Evolutionary conservation across 2,888 invertebrate genomes (phyloP), one percentile per base, ranked within the genome.

Genomic region (Opisthograptis luteolata): DNA sequence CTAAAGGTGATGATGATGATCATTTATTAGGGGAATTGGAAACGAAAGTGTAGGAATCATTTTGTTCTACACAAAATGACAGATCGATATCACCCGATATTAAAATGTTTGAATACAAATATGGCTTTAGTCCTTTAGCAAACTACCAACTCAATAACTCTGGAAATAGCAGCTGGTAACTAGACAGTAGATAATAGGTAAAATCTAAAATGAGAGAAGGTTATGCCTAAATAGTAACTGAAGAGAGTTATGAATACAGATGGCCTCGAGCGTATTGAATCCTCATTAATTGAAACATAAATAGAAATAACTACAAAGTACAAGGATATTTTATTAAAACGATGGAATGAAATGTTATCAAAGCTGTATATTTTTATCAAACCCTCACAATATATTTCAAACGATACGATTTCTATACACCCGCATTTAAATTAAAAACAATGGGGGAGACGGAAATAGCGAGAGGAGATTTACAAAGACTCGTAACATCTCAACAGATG

Each of bases 371-470:
- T 20, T 39, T 43, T 25, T 6, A 36, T 14, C 22, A 35, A 37
- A 17, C 15, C 39, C 40, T 14, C 10, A 20, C 31, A 22, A 19
- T 27, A 13, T 19, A 13, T 8, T 27, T 43, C 47, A 25, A 42
- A 49, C 32, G 31, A 20, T 36, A 12, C 13, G 22, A 12, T 32
- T 43, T 43, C 35, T 17, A 31, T 37, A 41, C 25, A n/a, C n/a
- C n/a, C n/a, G n/a, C n/a, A 36, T 22, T 36, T 17, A 17, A 27
- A 48, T 46, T 25, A 6, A 19, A 50, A 54, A 54, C 49, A 52
- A 55, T 34, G 37, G 22, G 22, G n/a, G 31, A 15, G 31, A 49
- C 27, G 24, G 49, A 50, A 47, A 52, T 44, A 44, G 45, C 22
- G 31, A 51, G 14, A 28, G 35, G 37, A 20, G 37, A 48, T 22